Conservation (phyloP, 2,888 invertebrate species). For the Carabus problematicus region DNA sequence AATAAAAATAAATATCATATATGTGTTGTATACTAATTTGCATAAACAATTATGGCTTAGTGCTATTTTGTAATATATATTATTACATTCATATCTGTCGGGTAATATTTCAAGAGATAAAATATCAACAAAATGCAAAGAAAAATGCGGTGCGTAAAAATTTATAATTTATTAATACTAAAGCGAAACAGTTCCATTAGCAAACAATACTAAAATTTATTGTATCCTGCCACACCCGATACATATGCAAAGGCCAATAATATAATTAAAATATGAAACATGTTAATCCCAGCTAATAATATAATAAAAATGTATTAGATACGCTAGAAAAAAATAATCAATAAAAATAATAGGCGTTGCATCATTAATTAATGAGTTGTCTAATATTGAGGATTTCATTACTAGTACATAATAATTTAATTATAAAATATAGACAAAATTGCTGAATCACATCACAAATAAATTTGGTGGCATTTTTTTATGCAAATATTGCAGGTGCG, state of each 20-base stretch:
- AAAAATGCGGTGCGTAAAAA: neutral
- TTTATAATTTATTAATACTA: neutral
- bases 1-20: too few relatives aligned
- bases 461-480: constrained; percentile 34
- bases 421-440: constrained; percentile 15
- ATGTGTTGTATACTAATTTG: neutral
- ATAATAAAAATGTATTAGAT: neutral
- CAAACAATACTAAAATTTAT: constrained; percentile 1
- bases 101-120: neutral
- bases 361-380: neutral
- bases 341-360: neutral
- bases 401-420: neutral
- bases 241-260: neutral
- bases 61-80: neutral
- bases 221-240: neutral
- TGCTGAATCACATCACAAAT: constrained; percentile 27
- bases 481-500: constrained; percentile 35
- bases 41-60: too few relatives aligned
- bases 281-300: neutral
- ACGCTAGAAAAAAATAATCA: neutral
- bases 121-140: neutral
- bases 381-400: too few relatives aligned
- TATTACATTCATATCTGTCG: too few relatives aligned
- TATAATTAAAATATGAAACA: neutral
- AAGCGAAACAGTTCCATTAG: neutral